Percentiles rank a stretch among this genome's conserved stretches.
phyloP scores from a whole-genome alignment of 2,113 vertebrate genomes.

The Epinephelus lanceolatus region DNA sequence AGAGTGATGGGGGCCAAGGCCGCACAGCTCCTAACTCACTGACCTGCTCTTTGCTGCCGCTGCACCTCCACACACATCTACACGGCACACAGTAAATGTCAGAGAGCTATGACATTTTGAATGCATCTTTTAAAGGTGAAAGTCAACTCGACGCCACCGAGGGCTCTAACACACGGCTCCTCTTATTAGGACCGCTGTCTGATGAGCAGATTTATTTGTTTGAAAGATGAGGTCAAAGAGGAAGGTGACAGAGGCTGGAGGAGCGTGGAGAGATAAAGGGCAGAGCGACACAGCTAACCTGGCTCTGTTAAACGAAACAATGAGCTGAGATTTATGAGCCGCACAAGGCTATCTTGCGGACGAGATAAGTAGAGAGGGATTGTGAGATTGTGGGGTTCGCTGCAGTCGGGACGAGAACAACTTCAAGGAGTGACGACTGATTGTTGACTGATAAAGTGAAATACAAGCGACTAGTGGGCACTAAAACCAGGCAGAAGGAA shows the following conservation, averaged over 20 bases:
- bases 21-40: constrained; percentile 34
- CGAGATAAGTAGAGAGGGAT: constrained; percentile 33
- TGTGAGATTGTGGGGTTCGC: neutral
- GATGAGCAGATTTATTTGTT: constrained; percentile 66
- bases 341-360: constrained; percentile 42
- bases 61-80: constrained; percentile 12
- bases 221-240: constrained; percentile 69
- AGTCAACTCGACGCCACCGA: constrained; percentile 59
- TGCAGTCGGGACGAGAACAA: neutral
- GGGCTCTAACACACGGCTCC: constrained; percentile 27
- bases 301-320: constrained; percentile 33
- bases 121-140: constrained; percentile 71
- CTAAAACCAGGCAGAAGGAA: constrained; percentile 13
- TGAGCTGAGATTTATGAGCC: constrained; percentile 52
- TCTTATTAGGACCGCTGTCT: constrained; percentile 45
- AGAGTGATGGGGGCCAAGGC: constrained; percentile 54
- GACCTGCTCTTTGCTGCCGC: constrained; percentile 18
- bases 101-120: constrained; percentile 71
- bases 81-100: constrained; percentile 59
- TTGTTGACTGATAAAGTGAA: constrained; percentile 16
- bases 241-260: constrained; percentile 41
- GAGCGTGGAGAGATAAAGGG: constrained; percentile 42
- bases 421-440: constrained; percentile 8
- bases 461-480: neutral
- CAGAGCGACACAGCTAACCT: constrained; percentile 18